These are phyloP conservation scores for Drosophila mettleri DNA, from an alignment of 2,888 invertebrate genomes.

Conservation along the genomic window DNA sequence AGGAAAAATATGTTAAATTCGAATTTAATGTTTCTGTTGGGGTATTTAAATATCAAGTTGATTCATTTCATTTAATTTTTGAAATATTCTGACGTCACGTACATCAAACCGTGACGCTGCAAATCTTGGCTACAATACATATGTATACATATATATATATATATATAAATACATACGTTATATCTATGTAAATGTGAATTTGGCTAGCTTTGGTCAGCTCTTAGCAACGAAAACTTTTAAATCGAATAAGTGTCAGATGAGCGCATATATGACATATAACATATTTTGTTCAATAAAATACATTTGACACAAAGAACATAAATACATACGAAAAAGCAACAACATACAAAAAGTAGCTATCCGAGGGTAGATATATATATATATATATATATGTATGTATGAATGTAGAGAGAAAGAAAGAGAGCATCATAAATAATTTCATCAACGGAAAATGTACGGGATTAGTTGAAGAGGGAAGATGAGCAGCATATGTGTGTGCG, in stretches of 20 bases:
- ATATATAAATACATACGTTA: background rate
- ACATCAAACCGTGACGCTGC: background rate
- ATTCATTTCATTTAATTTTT: background rate
- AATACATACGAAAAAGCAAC: too few relatives aligned
- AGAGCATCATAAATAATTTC: conserved; percentile 69
- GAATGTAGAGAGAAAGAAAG: background rate
- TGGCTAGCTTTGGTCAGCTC: conserved; percentile 6
- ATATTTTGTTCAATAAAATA: conserved; percentile 48
- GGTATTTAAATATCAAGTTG: background rate
- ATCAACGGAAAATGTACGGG: conserved; percentile 56
- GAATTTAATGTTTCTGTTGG: too few relatives aligned
- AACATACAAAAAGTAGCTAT: conserved; percentile 13
- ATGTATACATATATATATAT: background rate
- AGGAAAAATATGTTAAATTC: too few relatives aligned
- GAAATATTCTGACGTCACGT: conserved; percentile 18
- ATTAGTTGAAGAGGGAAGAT: conserved; percentile 50
- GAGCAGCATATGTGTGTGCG: conserved; percentile 9
- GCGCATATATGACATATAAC: conserved; percentile 36
- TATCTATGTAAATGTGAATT: conserved; percentile 17
- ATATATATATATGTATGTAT: too few relatives aligned
- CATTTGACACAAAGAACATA: background rate
- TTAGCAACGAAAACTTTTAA: conserved; percentile 33
- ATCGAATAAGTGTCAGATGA: conserved; percentile 49
- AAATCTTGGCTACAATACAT: background rate
- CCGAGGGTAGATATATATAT: background rate